A percentile compares a stretch with the other conserved stretches of the same genome.
Evolutionary conservation across 2,113 vertebrate genomes (phyloP).

Genomic region (Tamias sibiricus): DNA sequence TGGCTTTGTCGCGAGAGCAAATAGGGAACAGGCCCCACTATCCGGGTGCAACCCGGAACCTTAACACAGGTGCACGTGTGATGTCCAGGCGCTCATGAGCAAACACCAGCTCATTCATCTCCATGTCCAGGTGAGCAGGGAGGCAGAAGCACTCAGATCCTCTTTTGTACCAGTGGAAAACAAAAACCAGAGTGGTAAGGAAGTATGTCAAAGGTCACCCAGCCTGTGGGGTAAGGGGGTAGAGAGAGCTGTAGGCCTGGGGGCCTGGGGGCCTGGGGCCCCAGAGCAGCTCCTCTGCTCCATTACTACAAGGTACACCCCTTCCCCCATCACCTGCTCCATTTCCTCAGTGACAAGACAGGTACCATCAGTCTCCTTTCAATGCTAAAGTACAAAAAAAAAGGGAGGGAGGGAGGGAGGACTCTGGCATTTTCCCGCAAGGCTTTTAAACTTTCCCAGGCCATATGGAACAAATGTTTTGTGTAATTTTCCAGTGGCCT

Average conservation of each 20-base stretch:
- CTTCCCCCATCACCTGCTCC: background rate
- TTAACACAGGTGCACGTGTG: background rate
- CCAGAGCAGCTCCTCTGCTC: background rate
- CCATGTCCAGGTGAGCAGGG: background rate
- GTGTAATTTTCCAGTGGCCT: conserved; percentile 85
- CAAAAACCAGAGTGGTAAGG: background rate
- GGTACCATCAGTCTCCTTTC: no score
- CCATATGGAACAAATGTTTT: conserved; percentile 78
- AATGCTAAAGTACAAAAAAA: background rate
- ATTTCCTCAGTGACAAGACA: background rate
- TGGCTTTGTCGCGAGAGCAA: conserved; percentile 1
- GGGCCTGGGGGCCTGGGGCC: background rate
- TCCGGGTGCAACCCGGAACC: background rate
- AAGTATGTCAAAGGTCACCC: conserved; percentile 33
- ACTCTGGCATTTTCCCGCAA: conserved; percentile 35
- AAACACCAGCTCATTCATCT: background rate
- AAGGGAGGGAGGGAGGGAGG: accelerated
- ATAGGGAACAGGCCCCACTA: background rate
- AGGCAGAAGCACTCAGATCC: background rate
- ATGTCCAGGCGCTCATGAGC: background rate
- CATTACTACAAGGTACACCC: background rate
- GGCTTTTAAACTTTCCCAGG: conserved; percentile 62
- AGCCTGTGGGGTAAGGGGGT: background rate
- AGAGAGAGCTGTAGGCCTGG: accelerated
- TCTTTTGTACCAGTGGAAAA: background rate